These are phyloP conservation scores for Lasioglossum morio DNA, from an alignment of 2,888 invertebrate genomes.

Conservation along the genomic window DNA sequence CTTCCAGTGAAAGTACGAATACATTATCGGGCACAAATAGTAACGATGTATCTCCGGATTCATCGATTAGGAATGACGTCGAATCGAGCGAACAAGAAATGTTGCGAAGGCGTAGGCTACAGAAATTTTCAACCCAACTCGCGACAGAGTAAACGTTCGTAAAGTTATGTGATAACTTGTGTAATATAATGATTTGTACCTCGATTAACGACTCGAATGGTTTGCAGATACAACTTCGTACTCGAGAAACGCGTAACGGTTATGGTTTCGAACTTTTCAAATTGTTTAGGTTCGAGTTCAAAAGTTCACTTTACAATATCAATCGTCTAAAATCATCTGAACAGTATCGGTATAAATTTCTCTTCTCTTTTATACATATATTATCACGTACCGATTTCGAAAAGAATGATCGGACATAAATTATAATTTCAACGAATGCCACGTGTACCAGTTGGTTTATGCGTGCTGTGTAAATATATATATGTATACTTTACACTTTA, in stretches of 20 bases:
- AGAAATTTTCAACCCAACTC: conserved; percentile 87
- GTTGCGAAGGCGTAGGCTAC: conserved; percentile 90
- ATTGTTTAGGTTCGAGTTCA: conserved; percentile 43
- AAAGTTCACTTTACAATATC: conserved; percentile 47
- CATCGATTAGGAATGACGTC: conserved; percentile 82
- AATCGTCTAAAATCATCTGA: conserved; percentile 23
- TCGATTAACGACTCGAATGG: conserved; percentile 63
- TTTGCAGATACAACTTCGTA: conserved; percentile 47
- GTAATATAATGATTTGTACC: conserved; percentile 64
- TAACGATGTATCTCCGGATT: conserved; percentile 76
- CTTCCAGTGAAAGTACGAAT: conserved; percentile 63
- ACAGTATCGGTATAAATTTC: conserved; percentile 37
- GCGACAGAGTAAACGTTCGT: conserved; percentile 67
- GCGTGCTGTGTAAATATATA: background rate
- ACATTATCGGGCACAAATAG: conserved; percentile 69
- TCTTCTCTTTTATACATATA: conserved; percentile 37
- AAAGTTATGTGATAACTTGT: conserved; percentile 65
- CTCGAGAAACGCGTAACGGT: conserved; percentile 21
- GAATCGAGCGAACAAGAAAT: conserved; percentile 87
- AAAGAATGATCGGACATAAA: conserved; percentile 18
- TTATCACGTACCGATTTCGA: conserved; percentile 11
- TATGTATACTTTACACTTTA: conserved; percentile 18
- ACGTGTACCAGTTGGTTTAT: conserved; percentile 22
- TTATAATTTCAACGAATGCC: conserved; percentile 20
- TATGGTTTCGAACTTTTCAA: conserved; percentile 43